These are phyloP conservation scores for Caenorhabditis angaria DNA, from an alignment of 2,888 invertebrate genomes.

Conservation along the genomic window DNA sequence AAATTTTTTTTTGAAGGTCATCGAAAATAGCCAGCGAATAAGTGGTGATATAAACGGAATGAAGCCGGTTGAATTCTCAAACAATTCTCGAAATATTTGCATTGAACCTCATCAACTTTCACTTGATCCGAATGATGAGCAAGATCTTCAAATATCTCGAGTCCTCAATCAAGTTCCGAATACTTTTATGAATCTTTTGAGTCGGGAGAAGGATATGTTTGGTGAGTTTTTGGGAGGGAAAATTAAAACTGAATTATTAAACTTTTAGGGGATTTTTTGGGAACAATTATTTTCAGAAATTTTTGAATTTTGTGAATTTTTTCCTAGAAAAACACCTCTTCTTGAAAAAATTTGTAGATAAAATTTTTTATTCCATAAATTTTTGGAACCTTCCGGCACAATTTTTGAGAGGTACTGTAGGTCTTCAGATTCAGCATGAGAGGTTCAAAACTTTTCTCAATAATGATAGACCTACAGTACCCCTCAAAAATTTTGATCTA, in stretches of 20 bases:
- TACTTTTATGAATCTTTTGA: constrained; percentile 59
- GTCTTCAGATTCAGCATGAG: too few relatives aligned
- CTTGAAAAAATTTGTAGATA: too few relatives aligned
- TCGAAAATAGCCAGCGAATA: constrained; percentile 44
- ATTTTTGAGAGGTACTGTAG: too few relatives aligned
- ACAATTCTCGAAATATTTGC: constrained; percentile 38
- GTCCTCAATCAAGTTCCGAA: constrained; percentile 58
- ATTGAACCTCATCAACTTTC: constrained; percentile 33
- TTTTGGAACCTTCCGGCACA: too few relatives aligned
- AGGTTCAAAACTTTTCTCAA: too few relatives aligned
- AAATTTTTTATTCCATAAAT: too few relatives aligned
- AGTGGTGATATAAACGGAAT: constrained; percentile 63
- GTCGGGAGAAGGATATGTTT: constrained; percentile 59
- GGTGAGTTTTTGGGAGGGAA: too few relatives aligned
- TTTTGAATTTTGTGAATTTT: too few relatives aligned
- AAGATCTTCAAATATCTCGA: constrained; percentile 51
- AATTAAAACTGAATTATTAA: not conserved
- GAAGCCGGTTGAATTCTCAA: constrained; percentile 47
- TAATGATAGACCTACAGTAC: too few relatives aligned
- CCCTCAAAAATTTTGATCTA: too few relatives aligned
- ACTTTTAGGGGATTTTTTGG: constrained; percentile 6
- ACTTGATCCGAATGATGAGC: constrained; percentile 50
- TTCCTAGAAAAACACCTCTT: too few relatives aligned
- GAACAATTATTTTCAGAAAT: too few relatives aligned
- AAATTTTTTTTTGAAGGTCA: constrained; percentile 30